These are phyloP conservation scores for Drosophila koepferae DNA, from an alignment of 2,888 invertebrate genomes.

Conservation along the genomic window DNA sequence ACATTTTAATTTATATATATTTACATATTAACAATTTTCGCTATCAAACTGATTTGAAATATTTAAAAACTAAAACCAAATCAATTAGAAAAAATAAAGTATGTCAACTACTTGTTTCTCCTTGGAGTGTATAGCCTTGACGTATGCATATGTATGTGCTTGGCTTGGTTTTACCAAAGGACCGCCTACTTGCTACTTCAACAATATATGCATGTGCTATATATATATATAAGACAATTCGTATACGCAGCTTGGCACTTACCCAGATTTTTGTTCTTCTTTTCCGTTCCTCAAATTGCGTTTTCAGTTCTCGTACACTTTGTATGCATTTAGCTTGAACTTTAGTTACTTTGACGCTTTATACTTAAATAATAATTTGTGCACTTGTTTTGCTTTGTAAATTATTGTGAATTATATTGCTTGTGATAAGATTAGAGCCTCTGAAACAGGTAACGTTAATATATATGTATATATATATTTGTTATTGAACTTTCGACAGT, in stretches of 20 bases:
- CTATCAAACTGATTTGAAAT: no score
- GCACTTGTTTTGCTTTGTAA: slow-evolving; percentile 41
- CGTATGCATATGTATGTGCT: no score
- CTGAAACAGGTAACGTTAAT: slow-evolving; percentile 4
- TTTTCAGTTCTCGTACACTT: slow-evolving; percentile 19
- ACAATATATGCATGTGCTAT: not conserved
- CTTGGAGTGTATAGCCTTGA: slow-evolving; percentile 50
- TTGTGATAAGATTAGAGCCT: slow-evolving; percentile 34
- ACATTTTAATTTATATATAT: no score
- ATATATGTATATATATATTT: not conserved
- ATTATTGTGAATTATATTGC: slow-evolving; percentile 68
- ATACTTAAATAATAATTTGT: slow-evolving; percentile 13
- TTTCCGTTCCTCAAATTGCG: slow-evolving; percentile 15
- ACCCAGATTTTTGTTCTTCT: slow-evolving; percentile 20
- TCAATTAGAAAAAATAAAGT: not conserved
- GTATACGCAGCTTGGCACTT: slow-evolving; percentile 37
- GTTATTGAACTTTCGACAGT: slow-evolving; percentile 4
- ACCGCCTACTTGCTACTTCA: not conserved
- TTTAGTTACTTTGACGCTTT: slow-evolving; percentile 15
- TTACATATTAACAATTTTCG: no score
- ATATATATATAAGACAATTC: slow-evolving; percentile 11
- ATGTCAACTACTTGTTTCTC: slow-evolving; percentile 3
- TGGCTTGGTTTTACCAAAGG: not conserved
- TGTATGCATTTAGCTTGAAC: slow-evolving; percentile 13
- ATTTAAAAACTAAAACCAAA: not conserved